Evolutionary conservation across 2,113 vertebrate genomes (phyloP).

Genomic region (Fulmarus glacialis): DNA sequence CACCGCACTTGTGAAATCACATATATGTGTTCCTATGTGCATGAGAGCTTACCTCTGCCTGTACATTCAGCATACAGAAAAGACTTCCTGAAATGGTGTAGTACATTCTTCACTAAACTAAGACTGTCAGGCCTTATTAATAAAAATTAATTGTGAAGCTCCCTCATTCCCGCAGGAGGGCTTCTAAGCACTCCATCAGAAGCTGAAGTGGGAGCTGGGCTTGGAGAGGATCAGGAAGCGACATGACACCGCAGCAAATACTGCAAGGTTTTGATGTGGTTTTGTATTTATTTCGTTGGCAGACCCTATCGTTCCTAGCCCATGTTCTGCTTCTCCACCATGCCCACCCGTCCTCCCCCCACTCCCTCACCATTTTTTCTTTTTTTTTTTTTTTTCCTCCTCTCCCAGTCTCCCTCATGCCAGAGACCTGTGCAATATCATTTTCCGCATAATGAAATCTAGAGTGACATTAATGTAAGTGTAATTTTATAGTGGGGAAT

Average conservation of each 20-base stretch:
- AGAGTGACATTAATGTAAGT: slow-evolving; percentile 85
- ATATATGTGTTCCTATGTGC: neutral
- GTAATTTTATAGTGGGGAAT: slow-evolving; percentile 84
- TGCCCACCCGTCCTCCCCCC: neutral
- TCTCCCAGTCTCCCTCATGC: slow-evolving; percentile 33
- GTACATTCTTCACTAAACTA: neutral
- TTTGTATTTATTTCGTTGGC: neutral
- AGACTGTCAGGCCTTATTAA: slow-evolving; percentile 25
- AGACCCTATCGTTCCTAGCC: neutral
- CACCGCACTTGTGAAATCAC: neutral
- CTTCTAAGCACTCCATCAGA: slow-evolving; percentile 25
- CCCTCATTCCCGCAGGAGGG: neutral
- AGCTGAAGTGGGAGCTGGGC: neutral
- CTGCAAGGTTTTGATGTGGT: neutral
- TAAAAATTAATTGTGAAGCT: slow-evolving; percentile 43
- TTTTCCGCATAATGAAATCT: slow-evolving; percentile 84
- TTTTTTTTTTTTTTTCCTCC: neutral
- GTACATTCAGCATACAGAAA: neutral
- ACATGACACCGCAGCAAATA: neutral
- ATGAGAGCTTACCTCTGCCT: neutral
- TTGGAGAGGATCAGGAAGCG: neutral
- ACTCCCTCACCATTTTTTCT: neutral
- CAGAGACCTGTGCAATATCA: slow-evolving; percentile 77
- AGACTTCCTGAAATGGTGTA: neutral
- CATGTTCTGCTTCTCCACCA: neutral